phyloP scores from a whole-genome alignment of 2,888 invertebrate genomes.

The Ryuthela nishihirai region DNA sequence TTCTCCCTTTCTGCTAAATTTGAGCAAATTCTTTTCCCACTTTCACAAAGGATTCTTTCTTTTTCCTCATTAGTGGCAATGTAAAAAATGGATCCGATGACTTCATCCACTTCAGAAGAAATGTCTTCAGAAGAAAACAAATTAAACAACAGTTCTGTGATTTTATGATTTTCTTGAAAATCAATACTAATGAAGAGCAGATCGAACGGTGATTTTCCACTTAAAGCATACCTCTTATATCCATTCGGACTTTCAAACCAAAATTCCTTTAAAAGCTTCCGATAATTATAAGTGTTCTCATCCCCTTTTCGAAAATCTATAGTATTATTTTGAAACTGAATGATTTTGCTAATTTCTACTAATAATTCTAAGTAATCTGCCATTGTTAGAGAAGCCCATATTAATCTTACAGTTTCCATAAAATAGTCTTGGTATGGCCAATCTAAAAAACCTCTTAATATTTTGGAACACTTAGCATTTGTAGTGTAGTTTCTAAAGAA shows the following conservation, averaged over 20 bases:
- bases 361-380: constrained; percentile 3
- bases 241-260: constrained; percentile 1
- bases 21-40: background rate
- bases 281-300: constrained; percentile 9
- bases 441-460: constrained; percentile 10
- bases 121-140: constrained; percentile 5
- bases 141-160: background rate
- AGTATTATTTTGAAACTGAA: background rate
- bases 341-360: constrained; percentile 2
- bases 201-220: no score
- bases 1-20: background rate
- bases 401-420: constrained; percentile 3
- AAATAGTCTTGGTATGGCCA: constrained; percentile 13
- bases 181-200: no score
- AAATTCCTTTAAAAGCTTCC: constrained; percentile 9
- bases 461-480: constrained; percentile 4
- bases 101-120: constrained; percentile 1
- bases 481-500: constrained; percentile 4
- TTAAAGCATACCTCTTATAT: constrained; percentile 8
- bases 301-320: constrained; percentile 10
- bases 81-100: constrained; percentile 3
- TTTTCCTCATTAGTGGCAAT: constrained; percentile 5
- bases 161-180: no score
- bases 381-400: constrained; percentile 2
- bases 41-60: constrained; percentile 3